Evolutionary conservation across 2,888 invertebrate species (phyloP).

Genomic region (Drosophila antonietae): DNA sequence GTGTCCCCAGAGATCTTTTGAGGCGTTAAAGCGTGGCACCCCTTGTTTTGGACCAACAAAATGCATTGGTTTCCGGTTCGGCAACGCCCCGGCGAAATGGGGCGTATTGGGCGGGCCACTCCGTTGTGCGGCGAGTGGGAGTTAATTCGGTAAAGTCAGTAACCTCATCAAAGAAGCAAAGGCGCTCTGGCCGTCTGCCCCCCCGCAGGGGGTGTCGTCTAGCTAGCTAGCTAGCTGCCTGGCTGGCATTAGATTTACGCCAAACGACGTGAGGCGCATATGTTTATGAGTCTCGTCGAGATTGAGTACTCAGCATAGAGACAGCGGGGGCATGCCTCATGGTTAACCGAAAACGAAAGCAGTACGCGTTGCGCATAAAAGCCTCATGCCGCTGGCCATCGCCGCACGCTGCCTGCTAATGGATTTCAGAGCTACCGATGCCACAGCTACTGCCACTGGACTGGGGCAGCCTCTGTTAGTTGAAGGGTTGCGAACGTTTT

Average conservation of each 20-base stretch:
- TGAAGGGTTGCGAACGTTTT: conserved; percentile 72
- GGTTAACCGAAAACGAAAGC: conserved; percentile 82
- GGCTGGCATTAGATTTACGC: conserved; percentile 82
- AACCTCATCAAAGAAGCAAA: conserved; percentile 74
- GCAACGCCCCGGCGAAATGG: conserved; percentile 58
- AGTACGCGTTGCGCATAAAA: conserved; percentile 80
- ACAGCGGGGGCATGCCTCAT: conserved; percentile 73
- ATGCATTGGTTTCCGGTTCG: conserved; percentile 82
- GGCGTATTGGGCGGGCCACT: not conserved
- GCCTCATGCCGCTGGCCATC: conserved; percentile 64
- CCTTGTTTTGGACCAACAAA: conserved; percentile 74
- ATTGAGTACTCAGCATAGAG: conserved; percentile 61
- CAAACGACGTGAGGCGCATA: conserved; percentile 83
- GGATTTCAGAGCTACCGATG: conserved; percentile 69
- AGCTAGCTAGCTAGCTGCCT: conserved; percentile 25
- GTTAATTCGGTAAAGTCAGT: conserved; percentile 80
- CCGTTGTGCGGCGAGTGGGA: conserved; percentile 57
- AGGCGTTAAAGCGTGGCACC: conserved; percentile 84
- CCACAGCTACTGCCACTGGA: conserved; percentile 27
- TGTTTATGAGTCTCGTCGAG: conserved; percentile 82
- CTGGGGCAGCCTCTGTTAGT: conserved; percentile 37
- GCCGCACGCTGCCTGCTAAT: conserved; percentile 76
- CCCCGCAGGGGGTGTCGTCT: conserved; percentile 62
- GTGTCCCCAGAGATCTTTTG: conserved; percentile 80
- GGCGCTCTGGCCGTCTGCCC: conserved; percentile 63